A percentile compares a stretch with the other conserved stretches of the same genome.
These are phyloP conservation scores for Acrossocheilus wenchowensis DNA, from an alignment of 2,797 vertebrate species.

Conservation along the genomic window DNA sequence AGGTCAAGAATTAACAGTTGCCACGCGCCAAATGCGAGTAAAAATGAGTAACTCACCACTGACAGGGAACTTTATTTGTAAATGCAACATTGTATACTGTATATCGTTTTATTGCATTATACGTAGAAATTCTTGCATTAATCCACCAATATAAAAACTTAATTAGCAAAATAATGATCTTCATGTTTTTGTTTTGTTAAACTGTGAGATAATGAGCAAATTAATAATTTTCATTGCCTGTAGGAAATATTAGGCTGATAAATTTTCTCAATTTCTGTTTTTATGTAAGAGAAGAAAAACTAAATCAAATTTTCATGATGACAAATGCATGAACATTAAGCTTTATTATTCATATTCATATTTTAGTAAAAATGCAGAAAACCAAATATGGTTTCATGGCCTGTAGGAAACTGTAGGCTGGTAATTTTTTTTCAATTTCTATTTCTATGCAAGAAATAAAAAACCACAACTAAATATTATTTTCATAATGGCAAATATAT, in stretches of 20 bases:
- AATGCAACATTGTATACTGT: neutral
- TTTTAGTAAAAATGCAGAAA: neutral
- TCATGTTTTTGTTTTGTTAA: neutral
- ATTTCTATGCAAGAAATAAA: neutral
- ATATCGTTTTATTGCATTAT: neutral
- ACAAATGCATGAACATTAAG: neutral
- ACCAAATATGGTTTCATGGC: neutral
- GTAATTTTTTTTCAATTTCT: neutral
- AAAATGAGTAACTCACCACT: neutral
- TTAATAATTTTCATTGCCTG: neutral
- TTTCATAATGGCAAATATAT: neutral
- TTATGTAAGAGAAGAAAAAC: neutral
- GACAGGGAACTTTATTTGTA: neutral
- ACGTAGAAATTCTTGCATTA: neutral
- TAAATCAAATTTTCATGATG: neutral
- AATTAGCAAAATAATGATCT: neutral
- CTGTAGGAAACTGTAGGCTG: neutral
- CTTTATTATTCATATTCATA: neutral
- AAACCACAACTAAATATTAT: neutral
- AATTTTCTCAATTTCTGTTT: neutral
- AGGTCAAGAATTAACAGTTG: neutral
- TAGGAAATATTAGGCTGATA: neutral
- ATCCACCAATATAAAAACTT: neutral
- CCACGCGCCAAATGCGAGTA: accelerated
- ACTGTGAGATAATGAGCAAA: neutral